phyloP scores from a whole-genome alignment of 2,797 vertebrate genomes.

The Scyliorhinus canicula region DNA sequence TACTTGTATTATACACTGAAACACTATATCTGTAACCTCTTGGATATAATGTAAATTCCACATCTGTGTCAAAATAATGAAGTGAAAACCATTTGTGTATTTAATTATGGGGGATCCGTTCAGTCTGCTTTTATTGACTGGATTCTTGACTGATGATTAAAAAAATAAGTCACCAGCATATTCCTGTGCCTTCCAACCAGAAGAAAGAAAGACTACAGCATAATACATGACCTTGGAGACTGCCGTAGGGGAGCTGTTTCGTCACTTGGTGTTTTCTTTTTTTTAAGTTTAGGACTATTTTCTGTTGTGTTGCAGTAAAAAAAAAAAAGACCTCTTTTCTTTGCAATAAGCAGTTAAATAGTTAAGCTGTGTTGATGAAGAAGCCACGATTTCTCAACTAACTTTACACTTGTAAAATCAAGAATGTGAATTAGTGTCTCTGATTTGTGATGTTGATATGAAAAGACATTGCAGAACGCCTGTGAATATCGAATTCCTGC shows the following conservation, averaged over 20 bases:
- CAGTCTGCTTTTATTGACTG: slow-evolving; percentile 64
- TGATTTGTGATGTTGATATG: slow-evolving; percentile 34
- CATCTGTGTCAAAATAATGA: slow-evolving; percentile 94
- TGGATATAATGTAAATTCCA: slow-evolving; percentile 87
- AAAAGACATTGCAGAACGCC: slow-evolving; percentile 10
- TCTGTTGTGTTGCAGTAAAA: slow-evolving; percentile 17
- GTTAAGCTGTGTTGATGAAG: not conserved
- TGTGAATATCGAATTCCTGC: slow-evolving; percentile 32
- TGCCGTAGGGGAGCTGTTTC: slow-evolving; percentile 8
- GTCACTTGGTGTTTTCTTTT: not conserved
- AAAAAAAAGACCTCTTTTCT: not conserved
- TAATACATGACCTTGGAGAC: slow-evolving; percentile 30
- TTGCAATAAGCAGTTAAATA: slow-evolving; percentile 34
- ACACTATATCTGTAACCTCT: slow-evolving; percentile 72
- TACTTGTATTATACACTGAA: slow-evolving; percentile 89
- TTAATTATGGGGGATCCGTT: slow-evolving; percentile 68
- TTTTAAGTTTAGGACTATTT: slow-evolving; percentile 6
- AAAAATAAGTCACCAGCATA: slow-evolving; percentile 64
- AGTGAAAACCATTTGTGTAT: slow-evolving; percentile 80
- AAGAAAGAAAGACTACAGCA: slow-evolving; percentile 32
- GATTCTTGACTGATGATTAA: slow-evolving; percentile 45
- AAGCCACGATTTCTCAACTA: not conserved
- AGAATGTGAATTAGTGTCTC: slow-evolving; percentile 33
- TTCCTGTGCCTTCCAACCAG: slow-evolving; percentile 60
- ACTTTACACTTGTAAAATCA: slow-evolving; percentile 35